Percentiles rank a stretch among this genome's conserved stretches.
Evolutionary conservation across 2,113 vertebrate genomes (phyloP).

Genomic region (Coryphaenoides rupestris): DNA sequence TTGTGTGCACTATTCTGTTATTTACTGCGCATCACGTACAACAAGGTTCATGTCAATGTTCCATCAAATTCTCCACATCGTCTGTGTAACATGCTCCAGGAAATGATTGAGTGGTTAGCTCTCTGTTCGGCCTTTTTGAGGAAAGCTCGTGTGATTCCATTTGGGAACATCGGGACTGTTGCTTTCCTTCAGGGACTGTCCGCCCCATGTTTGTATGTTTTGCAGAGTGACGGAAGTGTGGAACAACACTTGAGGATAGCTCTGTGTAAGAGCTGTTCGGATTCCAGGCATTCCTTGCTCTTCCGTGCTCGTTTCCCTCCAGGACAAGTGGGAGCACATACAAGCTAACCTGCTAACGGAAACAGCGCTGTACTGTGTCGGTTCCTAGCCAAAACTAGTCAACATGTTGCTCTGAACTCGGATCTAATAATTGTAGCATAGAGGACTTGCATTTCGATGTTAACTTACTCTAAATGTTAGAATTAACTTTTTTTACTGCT

Average conservation of each 20-base stretch:
- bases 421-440: no score
- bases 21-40: conserved; percentile 8
- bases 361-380: conserved; percentile 2
- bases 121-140: not conserved
- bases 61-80: not conserved
- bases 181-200: conserved; percentile 8
- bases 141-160: not conserved
- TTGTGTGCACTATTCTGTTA: conserved; percentile 18
- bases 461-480: no score
- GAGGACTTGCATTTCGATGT: no score
- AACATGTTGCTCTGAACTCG: no score
- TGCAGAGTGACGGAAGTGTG: not conserved
- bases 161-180: not conserved
- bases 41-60: not conserved
- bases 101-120: not conserved
- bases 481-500: no score
- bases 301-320: conserved; percentile 15
- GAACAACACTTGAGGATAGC: not conserved
- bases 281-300: conserved; percentile 65
- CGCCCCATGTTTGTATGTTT: conserved; percentile 16
- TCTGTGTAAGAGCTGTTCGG: not conserved
- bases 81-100: not conserved
- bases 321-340: conserved; percentile 26
- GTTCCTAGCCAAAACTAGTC: conserved; percentile 17
- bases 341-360: conserved; percentile 10